Evolutionary conservation across 2,797 vertebrate genomes (phyloP), one percentile per base, ranked within the genome.

Genomic region (Pangasius mekongensis): DNA sequence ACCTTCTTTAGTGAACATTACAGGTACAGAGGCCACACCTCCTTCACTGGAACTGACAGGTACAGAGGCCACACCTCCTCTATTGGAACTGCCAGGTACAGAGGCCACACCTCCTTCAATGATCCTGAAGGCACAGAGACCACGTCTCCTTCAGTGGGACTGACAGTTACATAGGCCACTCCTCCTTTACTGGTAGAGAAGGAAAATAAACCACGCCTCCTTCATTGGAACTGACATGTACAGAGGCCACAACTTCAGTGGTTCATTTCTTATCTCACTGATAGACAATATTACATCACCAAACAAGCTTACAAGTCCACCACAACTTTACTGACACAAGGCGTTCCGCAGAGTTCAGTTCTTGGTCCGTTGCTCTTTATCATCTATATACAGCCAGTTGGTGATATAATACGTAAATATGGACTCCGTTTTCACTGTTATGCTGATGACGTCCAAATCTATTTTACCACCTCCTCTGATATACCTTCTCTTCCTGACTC

Each of bases 1-100:
- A 13, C 39, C 20, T 47, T 22, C 18, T 47, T 74, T 22, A 47
- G 0, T 43, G 7, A 22, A 0, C 20, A 0, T 22, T 0, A n/a
- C 71, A 20, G n/a, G 33, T 22, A 39, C 0, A 71, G 67, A 39
- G 33, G 16, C 13, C 64, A 67, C 14, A 6, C 64, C 64, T 30
- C n/a, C 64, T 14, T 67, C n/a, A 33, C 0, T 67, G 9, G 1
- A 0, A 13, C 27, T 13, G 3, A 11, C 27, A 64, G 27, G 62
- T 11, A 11, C 0, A 64, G 24, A 64, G 62, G 3, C n/a, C n/a
- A 30, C 11, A 2, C 64, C 64, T 36, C 2, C 36, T 36, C 2
- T 2, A 36, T 36, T 36, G 36, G 36, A 36, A 36, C 33, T 33
- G 33, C 0, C 64, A 16, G 1, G 64, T 33, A 66, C 11, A 66